Evolutionary conservation across 2,888 invertebrate species (phyloP), one percentile per base, ranked within the genome.

Genomic region (Calliopum simillimum): DNA sequence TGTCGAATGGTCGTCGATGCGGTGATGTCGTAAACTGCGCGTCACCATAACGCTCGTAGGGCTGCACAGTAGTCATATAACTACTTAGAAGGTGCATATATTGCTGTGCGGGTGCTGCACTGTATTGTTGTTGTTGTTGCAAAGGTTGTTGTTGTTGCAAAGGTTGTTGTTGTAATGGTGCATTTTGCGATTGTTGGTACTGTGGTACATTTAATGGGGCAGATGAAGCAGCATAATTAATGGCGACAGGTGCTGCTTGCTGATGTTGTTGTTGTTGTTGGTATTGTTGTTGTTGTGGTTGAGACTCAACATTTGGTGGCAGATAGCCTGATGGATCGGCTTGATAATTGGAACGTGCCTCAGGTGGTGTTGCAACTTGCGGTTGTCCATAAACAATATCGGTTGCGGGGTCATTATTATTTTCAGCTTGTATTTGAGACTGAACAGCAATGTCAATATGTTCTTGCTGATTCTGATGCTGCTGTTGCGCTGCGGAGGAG

Each of bases 1-100:
- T 23, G 46, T 61, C 33, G 72, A 75, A 76, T 13, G 72, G 71
- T 13, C 44, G 75, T 11, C 68, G 66, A 43, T 44, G 59, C 14
- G 14, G 41, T 13, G 41, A 25, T 8, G 21, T 41, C 68, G 61
- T 58, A 69, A 70, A 74, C 71, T 19, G 76, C 72, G 75, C 73
- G 71, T 69, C 72, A 0, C 76, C 82, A 41, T 84, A 83, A n/a
- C 82, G 80, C 13, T 79, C 77, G 21, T 70, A 77, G 1, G 84
- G 79, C 47, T 82, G 78, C 43, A 83, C 80, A 0, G 72, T 76
- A 43, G 74, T 78, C 84, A 83, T 82, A 55, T 79, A 83, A 69
- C 80, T 82, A 43, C 78, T 75, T 14, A 84, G 76, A 6, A 79
- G 77, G 67, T 81, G 77, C 33, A 82, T 74, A 55, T 76, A 70